Conservation (phyloP, 2,797 vertebrate genomes). For the Muscicapa striata region DNA sequence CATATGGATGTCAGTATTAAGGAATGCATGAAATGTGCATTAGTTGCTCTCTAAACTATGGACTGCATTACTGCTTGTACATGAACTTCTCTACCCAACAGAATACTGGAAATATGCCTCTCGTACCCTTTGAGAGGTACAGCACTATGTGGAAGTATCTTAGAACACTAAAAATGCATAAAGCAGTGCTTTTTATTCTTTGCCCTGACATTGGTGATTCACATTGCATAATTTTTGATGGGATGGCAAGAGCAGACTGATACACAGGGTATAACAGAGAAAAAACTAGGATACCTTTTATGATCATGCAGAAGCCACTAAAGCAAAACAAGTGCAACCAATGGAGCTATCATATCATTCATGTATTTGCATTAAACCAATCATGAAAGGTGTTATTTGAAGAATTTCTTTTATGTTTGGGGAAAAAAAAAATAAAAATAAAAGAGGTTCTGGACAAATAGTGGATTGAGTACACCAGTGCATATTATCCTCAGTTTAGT, state of each 20-base stretch:
- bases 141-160: background rate
- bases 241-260: background rate
- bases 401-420: background rate
- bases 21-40: background rate
- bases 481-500: background rate
- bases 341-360: background rate
- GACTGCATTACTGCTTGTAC: background rate
- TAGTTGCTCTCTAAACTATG: background rate
- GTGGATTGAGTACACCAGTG: background rate
- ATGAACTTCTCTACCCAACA: background rate
- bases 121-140: background rate
- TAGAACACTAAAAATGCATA: background rate
- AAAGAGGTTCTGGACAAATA: background rate
- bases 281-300: background rate
- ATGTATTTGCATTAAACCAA: background rate
- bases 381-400: background rate
- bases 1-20: background rate
- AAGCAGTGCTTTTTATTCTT: background rate
- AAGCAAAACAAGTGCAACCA: conserved; percentile 17
- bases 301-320: background rate
- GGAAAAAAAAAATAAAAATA: rapidly evolving
- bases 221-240: background rate
- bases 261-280: background rate
- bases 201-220: background rate
- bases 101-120: background rate